phyloP scores from a whole-genome alignment of 2,888 invertebrate genomes.

The Scotopteryx bipunctaria region DNA sequence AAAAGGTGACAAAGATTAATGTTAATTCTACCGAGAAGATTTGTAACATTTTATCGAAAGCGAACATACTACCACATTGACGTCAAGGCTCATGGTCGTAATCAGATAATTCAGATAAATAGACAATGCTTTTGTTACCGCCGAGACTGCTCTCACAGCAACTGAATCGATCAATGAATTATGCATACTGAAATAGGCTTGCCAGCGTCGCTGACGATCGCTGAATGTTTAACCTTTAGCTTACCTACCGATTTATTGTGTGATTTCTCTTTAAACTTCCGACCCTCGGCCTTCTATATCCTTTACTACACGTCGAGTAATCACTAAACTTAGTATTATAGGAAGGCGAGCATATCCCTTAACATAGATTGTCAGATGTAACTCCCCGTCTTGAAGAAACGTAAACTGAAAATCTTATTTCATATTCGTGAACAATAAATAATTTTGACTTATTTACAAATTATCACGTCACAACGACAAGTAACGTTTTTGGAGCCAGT shows the following conservation, averaged over 20 bases:
- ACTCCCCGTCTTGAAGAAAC: background rate
- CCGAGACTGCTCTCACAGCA: constrained; percentile 40
- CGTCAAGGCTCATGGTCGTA: constrained; percentile 46
- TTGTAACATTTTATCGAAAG: constrained; percentile 2
- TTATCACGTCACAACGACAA: constrained; percentile 30
- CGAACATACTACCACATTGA: constrained; percentile 32
- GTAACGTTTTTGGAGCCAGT: constrained; percentile 8
- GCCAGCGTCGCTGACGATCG: constrained; percentile 49
- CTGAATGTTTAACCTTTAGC: constrained; percentile 71
- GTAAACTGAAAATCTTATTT: constrained; percentile 17
- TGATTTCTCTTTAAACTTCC: constrained; percentile 45
- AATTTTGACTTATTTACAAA: constrained; percentile 41
- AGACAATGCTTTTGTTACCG: constrained; percentile 46
- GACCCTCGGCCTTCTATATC: constrained; percentile 43
- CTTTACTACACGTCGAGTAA: constrained; percentile 16
- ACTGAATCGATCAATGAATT: constrained; percentile 68
- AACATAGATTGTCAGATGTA: background rate
- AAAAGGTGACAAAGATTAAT: constrained; percentile 1
- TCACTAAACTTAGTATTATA: background rate
- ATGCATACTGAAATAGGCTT: constrained; percentile 62
- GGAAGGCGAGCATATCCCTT: background rate
- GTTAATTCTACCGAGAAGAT: background rate
- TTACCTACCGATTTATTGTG: constrained; percentile 58
- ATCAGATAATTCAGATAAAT: constrained; percentile 61
- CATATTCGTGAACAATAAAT: constrained; percentile 24